A percentile compares a stretch with the other conserved stretches of the same genome.
Evolutionary conservation across 2,113 vertebrate species (phyloP).

Genomic region (Scomber japonicus): DNA sequence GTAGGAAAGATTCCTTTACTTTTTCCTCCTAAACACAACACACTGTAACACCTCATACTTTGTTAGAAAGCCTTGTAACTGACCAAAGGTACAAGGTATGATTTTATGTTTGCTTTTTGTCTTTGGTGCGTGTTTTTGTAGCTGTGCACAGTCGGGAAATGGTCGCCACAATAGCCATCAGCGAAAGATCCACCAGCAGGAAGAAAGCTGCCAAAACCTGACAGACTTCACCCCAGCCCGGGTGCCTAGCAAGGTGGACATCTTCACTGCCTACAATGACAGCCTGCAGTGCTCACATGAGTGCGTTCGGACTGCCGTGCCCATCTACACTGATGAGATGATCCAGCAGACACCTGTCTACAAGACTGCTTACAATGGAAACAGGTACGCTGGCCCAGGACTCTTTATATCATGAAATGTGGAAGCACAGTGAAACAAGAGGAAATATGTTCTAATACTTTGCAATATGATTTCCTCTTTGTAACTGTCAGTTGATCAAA

Average conservation of each 20-base stretch:
- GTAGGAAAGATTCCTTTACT: slow-evolving; percentile 89
- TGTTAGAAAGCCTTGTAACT: not conserved
- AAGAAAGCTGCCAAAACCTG: slow-evolving; percentile 98
- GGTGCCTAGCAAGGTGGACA: slow-evolving; percentile 96
- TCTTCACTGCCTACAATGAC: slow-evolving; percentile 99
- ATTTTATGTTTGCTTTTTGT: slow-evolving; percentile 88
- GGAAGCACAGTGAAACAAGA: slow-evolving; percentile 5
- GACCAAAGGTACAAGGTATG: slow-evolving; percentile 81
- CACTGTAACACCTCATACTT: fast-evolving
- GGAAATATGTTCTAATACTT: not conserved
- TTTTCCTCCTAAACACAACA: not conserved
- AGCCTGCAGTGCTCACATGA: slow-evolving; percentile 97
- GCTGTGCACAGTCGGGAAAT: slow-evolving; percentile 94
- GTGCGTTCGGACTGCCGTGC: slow-evolving; percentile 92
- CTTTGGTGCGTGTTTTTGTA: slow-evolving; percentile 89
- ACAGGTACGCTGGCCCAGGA: slow-evolving; percentile 86
- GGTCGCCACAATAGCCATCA: slow-evolving; percentile 95
- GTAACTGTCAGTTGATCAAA: not conserved
- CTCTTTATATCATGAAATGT: not conserved
- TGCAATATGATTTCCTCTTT: no score
- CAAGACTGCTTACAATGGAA: slow-evolving; percentile 96
- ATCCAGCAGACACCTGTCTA: slow-evolving; percentile 93
- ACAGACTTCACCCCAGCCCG: slow-evolving; percentile 95
- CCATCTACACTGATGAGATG: slow-evolving; percentile 93
- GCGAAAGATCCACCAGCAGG: slow-evolving; percentile 96